A percentile compares a stretch with the other conserved stretches of the same genome.
These are phyloP conservation scores for Mionectes macconnelli DNA, from an alignment of 2,113 vertebrate genomes.

Conservation along the genomic window DNA sequence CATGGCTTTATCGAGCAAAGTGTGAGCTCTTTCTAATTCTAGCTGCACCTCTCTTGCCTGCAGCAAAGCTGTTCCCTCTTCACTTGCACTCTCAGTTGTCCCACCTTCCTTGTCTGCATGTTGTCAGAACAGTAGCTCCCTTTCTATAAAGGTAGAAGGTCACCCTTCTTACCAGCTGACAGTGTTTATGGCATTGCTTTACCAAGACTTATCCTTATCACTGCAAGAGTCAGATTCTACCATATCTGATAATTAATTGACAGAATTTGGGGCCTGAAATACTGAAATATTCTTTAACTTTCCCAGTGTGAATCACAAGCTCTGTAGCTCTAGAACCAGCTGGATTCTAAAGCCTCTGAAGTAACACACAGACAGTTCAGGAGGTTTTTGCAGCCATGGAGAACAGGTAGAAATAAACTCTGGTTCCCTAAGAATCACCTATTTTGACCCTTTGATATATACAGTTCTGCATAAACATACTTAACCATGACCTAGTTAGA, in stretches of 20 bases:
- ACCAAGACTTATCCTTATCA: background rate
- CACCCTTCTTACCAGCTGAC: background rate
- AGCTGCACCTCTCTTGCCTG: slow-evolving; percentile 29
- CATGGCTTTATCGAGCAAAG: background rate
- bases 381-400: background rate
- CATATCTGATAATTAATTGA: background rate
- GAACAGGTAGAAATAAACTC: background rate
- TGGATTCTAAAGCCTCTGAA: background rate
- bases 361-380: background rate
- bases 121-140: slow-evolving; percentile 27
- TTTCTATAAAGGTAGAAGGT: background rate
- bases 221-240: background rate
- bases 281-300: background rate
- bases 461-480: background rate
- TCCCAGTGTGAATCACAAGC: background rate
- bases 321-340: background rate
- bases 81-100: background rate
- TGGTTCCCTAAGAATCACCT: background rate
- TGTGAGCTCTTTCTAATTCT: slow-evolving; percentile 4
- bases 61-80: background rate
- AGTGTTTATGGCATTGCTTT: background rate
- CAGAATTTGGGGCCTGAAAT: background rate
- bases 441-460: background rate
- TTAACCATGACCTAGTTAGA: background rate
- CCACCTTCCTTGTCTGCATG: background rate